Conservation (phyloP, 2,113 vertebrate species). For the Mellivora capensis region DNA sequence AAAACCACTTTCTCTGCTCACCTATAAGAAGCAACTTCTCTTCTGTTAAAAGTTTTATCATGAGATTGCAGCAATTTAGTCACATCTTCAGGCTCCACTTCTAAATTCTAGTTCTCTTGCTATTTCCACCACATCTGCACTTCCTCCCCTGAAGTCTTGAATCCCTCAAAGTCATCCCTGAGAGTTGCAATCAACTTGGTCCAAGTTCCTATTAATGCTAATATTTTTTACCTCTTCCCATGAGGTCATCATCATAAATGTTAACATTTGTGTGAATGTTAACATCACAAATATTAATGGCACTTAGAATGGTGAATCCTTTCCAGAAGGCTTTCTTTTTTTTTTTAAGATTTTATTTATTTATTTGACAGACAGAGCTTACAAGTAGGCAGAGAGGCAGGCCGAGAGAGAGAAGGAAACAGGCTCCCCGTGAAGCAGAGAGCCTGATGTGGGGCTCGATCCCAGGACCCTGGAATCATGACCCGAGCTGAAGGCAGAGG, state of each 20-base stretch:
- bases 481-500: no score
- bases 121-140: neutral
- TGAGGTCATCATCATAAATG: neutral
- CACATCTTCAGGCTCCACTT: neutral
- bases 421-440: no score
- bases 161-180: neutral
- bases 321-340: neutral
- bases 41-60: neutral
- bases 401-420: no score
- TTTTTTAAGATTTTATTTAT: no score
- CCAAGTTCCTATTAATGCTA: neutral
- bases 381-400: no score
- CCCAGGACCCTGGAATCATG: no score
- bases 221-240: neutral
- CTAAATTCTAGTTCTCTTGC: neutral
- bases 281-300: neutral
- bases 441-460: no score
- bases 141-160: neutral
- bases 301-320: neutral
- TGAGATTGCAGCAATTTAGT: neutral
- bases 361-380: no score
- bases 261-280: no score
- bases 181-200: neutral
- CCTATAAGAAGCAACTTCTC: neutral
- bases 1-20: neutral